Conservation (phyloP, 2,797 vertebrate species). For the Manis crassicaudata region DNA sequence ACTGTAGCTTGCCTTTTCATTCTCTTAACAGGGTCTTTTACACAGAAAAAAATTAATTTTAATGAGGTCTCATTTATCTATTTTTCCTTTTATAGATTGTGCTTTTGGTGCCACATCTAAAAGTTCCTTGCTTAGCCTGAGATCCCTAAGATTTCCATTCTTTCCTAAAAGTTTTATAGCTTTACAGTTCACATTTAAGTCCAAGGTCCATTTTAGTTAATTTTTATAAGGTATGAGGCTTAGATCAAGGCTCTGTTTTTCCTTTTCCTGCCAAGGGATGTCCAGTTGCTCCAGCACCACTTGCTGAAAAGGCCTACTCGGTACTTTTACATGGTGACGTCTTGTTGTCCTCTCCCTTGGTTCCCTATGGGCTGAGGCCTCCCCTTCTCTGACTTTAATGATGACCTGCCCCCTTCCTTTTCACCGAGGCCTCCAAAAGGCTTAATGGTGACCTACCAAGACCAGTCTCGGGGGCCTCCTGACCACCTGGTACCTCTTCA, state of each 20-base stretch:
- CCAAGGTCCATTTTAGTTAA: not conserved
- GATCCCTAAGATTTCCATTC: not conserved
- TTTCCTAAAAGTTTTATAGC: not conserved
- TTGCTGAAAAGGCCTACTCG: not conserved
- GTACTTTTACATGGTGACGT: not conserved
- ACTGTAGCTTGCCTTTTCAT: not conserved
- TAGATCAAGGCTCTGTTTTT: not conserved
- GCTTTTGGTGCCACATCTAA: not conserved
- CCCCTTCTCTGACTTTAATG: not conserved
- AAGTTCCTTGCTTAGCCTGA: not conserved
- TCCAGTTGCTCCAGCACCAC: not conserved
- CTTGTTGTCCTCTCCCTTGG: not conserved
- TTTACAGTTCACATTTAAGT: not conserved
- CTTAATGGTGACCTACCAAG: not conserved
- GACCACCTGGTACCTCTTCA: not conserved
- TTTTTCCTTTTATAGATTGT: not conserved
- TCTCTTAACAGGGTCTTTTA: not conserved
- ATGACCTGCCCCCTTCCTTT: not conserved
- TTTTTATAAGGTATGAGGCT: not conserved
- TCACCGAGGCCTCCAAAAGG: not conserved
- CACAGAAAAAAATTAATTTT: not conserved
- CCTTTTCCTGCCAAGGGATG: not conserved
- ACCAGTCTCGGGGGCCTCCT: not conserved
- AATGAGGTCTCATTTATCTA: not conserved
- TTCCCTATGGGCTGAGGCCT: not conserved